These are phyloP conservation scores for Dicaeum eximium DNA, from an alignment of 2,113 vertebrate species.

Conservation along the genomic window DNA sequence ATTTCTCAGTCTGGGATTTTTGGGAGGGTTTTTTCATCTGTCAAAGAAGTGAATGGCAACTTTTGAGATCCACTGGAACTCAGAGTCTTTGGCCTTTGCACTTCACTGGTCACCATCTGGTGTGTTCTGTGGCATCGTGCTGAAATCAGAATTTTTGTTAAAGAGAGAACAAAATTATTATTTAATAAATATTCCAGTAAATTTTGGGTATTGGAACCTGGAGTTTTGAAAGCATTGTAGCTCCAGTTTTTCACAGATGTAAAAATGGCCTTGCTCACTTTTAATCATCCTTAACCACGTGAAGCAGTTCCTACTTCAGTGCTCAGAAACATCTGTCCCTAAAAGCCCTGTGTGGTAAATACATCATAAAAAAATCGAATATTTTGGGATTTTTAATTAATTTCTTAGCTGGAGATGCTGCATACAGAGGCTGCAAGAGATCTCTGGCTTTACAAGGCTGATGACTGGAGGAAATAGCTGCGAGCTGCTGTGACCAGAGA, in stretches of 20 bases:
- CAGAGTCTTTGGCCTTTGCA: neutral
- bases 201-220: neutral
- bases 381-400: accelerated
- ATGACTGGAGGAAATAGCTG: neutral
- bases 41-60: neutral
- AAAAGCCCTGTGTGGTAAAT: neutral
- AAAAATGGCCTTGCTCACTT: neutral
- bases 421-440: neutral
- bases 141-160: neutral
- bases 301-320: neutral
- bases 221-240: neutral
- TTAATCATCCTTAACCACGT: accelerated
- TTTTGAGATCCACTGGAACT: neutral
- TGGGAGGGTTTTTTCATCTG: neutral
- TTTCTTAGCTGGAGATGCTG: neutral
- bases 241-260: neutral
- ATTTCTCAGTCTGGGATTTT: neutral
- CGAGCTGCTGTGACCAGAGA: neutral
- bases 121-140: neutral
- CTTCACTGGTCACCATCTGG: neutral
- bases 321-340: neutral
- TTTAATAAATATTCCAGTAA: neutral
- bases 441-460: neutral
- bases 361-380: neutral
- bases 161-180: neutral